These are phyloP conservation scores for Phaenicophaeus curvirostris DNA, from an alignment of 2,797 vertebrate genomes.

Conservation along the genomic window DNA sequence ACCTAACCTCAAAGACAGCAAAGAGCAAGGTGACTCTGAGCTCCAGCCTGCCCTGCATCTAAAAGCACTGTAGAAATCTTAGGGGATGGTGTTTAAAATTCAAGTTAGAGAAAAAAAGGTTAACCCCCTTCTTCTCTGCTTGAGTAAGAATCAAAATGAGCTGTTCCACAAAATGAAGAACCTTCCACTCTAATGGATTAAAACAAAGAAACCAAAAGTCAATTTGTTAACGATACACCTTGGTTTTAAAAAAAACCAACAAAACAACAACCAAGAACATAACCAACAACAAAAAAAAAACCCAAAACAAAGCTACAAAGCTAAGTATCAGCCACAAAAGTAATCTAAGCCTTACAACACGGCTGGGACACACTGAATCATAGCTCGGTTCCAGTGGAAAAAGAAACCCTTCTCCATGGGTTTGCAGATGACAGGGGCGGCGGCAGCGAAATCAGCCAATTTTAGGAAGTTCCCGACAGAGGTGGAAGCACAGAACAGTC, in stretches of 20 bases:
- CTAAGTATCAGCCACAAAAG: constrained; percentile 38
- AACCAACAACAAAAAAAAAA: constrained; percentile 20
- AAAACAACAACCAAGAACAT: background rate
- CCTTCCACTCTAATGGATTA: background rate
- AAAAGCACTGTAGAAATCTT: background rate
- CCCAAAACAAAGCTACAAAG: constrained; percentile 38
- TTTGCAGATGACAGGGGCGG: constrained; percentile 15
- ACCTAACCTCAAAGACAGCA: background rate
- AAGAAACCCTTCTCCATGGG: background rate
- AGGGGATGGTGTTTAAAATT: background rate
- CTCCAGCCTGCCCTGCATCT: constrained; percentile 40
- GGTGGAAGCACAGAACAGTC: constrained; percentile 41
- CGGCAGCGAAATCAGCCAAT: background rate
- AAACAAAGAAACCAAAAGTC: constrained; percentile 27
- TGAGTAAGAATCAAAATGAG: constrained; percentile 3
- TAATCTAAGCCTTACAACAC: constrained; percentile 51
- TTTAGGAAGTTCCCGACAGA: constrained; percentile 12
- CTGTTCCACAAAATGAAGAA: constrained; percentile 39
- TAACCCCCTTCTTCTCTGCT: background rate
- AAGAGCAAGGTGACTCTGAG: constrained; percentile 14
- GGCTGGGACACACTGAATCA: constrained; percentile 39
- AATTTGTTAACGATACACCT: constrained; percentile 12
- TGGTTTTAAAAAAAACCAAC: constrained; percentile 53
- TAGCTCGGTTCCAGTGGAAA: constrained; percentile 48
- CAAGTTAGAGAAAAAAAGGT: background rate